Evolutionary conservation across 2,797 vertebrate genomes (phyloP), one percentile per base, ranked within the genome.

Genomic region (Ficedula albicollis): DNA sequence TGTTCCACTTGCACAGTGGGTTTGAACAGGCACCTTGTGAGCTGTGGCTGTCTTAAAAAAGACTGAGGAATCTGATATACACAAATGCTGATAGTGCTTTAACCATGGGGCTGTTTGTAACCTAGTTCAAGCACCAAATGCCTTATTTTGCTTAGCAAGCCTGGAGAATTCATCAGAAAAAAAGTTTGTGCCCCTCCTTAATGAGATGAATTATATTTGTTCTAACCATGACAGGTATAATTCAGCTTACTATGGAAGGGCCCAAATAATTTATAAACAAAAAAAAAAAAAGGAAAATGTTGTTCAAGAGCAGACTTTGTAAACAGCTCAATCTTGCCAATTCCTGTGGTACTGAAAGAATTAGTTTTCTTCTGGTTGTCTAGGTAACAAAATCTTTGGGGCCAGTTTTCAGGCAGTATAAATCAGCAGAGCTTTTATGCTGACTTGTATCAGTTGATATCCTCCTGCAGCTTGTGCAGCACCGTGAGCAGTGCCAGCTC

Each of bases 11-110:
- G 30, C n/a, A 78, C 27, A 27, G n/a, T 15, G 49, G 10, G 8
- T 76, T 83, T 90, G 46, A 92, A 38, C 11, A 29, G 59, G 30
- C 12, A 68, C 22, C 55, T 52, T 56, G 7, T 58, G 46, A 76
- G 13, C 41, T 52, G 15, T 52, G 16, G 14, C 19, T 81, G 26
- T 59, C 46, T 82, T 58, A 36, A 64, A 84, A 91, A 41, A 17
- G 5, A 18, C 17, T 20, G 25, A 38, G 51, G 49, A 69, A 22
- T 52, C 34, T 64, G 34, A 15, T 59, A 23, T 4, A 72, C 62
- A 67, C 29, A 0, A 0, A 3, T 63, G 54, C 13, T 51, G 23
- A 51, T 26, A 34, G 21, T 2, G 1, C 54, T 74, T 66, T 63
- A 58, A 60, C 34, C 20, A 16, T 15, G 27, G 27, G 25, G 1